Evolutionary conservation across 2,797 vertebrate species (phyloP).

Genomic region (Orestias chungarensis): DNA sequence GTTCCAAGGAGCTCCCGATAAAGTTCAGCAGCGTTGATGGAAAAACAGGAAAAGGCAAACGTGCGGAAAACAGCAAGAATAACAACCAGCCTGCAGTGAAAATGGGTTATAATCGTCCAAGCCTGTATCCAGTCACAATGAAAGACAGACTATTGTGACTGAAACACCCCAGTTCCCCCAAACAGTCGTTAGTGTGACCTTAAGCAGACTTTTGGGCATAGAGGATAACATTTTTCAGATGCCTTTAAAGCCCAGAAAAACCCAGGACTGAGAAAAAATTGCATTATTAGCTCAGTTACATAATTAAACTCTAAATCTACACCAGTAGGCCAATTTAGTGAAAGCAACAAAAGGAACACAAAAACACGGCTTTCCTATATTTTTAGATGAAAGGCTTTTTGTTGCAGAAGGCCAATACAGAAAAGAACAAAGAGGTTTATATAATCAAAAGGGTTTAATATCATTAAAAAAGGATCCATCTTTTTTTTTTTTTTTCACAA

Average conservation of each 20-base stretch:
- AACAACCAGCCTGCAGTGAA: conserved; percentile 66
- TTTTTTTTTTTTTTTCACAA: conserved; percentile 1
- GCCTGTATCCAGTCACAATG: conserved; percentile 34
- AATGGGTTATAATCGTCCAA: conserved; percentile 62
- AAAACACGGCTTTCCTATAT: conserved; percentile 2
- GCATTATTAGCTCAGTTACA: conserved; percentile 23
- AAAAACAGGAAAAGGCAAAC: conserved; percentile 63
- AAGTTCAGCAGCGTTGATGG: conserved; percentile 56
- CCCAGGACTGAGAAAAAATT: conserved; percentile 9
- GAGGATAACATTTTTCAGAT: conserved; percentile 33
- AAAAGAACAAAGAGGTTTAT: conserved; percentile 20
- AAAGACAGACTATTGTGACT: conserved; percentile 70
- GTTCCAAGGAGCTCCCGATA: conserved; percentile 41
- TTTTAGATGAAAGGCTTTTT: conserved; percentile 33
- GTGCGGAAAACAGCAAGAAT: conserved; percentile 37
- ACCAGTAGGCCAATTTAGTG: conserved; percentile 4
- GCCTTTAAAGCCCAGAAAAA: conserved; percentile 14
- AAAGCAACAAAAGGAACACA: conserved; percentile 8
- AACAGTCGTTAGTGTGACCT: conserved; percentile 57
- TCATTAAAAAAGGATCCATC: conserved; percentile 7
- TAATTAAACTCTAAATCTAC: conserved; percentile 15
- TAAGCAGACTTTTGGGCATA: too few species aligned
- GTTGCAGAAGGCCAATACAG: conserved; percentile 26
- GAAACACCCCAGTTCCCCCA: conserved; percentile 39
- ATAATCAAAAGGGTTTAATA: conserved; percentile 25